Evolutionary conservation across 2,113 vertebrate genomes (phyloP), one percentile per base, ranked within the genome.

Genomic region (Chlamydotis undulata): DNA sequence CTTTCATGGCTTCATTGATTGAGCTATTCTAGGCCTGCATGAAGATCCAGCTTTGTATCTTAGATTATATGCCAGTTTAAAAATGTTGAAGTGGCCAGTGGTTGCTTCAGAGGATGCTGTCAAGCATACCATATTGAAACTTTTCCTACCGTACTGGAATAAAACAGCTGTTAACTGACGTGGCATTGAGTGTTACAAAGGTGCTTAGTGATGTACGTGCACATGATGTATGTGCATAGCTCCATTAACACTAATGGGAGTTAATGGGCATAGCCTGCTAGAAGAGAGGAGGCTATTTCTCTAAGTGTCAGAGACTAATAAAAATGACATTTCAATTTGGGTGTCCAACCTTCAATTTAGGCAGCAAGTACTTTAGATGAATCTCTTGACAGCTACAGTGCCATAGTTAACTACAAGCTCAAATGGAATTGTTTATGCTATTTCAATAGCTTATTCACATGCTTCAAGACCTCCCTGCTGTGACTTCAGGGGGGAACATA

Each of bases 241-340:
- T 94, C 85, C 93, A 96, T 94, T 95, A 94, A 61, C 65, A 57
- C 89, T 97, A 95, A 97, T 89, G 89, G 86, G 64, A 90, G 73
- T 79, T 96, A 96, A 96, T 89, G 92, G 76, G 24, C 79, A 82
- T 31, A 76, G 90, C 73, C 86, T 19, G 18, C 79, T 31, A 31
- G 60, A 69, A 68, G 60, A 89, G 79, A 63, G 83, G 79, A 83
- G 80, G 68, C 83, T 87, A 71, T 96, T 96, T 86, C 90, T 88
- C 60, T 28, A 55, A 91, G 88, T 87, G 88, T 94, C 76, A 81
- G 41, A n/a, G 39, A 82, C 83, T 93, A 95, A 97, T 95, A 94
- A 79, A 96, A 96, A 89, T 57, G 89, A 90, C 80, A 91, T 94
- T 96, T 94, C 86, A 84, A 65, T 96, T 95, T 95, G 89, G 90